Evolutionary conservation across 1,140 invertebrate genomes (phyloP).

Genomic region (Pemphigus obesinymphae): DNA sequence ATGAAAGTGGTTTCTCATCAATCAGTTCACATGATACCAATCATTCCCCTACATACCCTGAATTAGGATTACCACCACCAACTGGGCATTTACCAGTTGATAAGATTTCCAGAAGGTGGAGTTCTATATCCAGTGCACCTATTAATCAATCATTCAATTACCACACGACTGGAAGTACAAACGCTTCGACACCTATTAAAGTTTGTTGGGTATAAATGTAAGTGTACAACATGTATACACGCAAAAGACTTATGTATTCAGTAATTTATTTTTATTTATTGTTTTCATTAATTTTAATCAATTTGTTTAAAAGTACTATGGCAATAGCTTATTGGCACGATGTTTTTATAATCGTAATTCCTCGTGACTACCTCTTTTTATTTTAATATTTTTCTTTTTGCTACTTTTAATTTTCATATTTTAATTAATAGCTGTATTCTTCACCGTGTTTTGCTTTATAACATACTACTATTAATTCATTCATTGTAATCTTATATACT

Average conservation of each 20-base stretch:
- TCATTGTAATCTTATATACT: background rate
- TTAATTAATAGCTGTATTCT: background rate
- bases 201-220: slow-evolving; percentile 32
- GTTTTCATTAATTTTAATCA: slow-evolving; percentile 18
- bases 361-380: background rate
- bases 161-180: slow-evolving; percentile 23
- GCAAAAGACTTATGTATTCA: slow-evolving; percentile 26
- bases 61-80: slow-evolving; percentile 47
- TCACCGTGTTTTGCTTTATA: slow-evolving; percentile 11
- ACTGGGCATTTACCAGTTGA: slow-evolving; percentile 44
- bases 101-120: slow-evolving; percentile 36
- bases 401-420: background rate
- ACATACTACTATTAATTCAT: background rate
- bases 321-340: background rate
- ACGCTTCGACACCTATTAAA: slow-evolving; percentile 29
- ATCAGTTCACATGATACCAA: slow-evolving; percentile 76
- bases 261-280: slow-evolving; percentile 39
- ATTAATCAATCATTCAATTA: slow-evolving; percentile 33
- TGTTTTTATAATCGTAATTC: background rate
- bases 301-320: background rate
- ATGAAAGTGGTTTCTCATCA: slow-evolving; percentile 76
- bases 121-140: background rate
- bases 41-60: slow-evolving; percentile 53
- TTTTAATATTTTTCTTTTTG: background rate
- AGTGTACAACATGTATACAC: background rate